Percentiles rank a stretch among this genome's conserved stretches.
These are phyloP conservation scores for Macrosteles quadrilineatus DNA, from an alignment of 1,140 invertebrate species.

Conservation along the genomic window DNA sequence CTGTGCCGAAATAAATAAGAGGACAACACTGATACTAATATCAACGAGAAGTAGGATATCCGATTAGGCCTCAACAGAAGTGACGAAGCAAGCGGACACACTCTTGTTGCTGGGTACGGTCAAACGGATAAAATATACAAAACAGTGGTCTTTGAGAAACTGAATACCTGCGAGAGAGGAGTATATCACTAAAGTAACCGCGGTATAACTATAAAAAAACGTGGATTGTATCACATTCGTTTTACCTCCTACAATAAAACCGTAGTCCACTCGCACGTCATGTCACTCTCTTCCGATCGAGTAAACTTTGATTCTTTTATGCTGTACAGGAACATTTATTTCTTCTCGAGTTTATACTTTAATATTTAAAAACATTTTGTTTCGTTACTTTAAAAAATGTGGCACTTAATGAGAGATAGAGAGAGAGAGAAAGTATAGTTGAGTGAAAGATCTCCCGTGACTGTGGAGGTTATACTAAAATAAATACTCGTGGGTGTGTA, in stretches of 20 bases:
- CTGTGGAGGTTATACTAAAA: constrained; percentile 32
- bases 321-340: constrained; percentile 42
- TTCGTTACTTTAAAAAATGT: constrained; percentile 42
- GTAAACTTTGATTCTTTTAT: constrained; percentile 40
- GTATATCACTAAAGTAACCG: too few species aligned
- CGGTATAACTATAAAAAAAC: constrained; percentile 33
- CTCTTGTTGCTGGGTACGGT: constrained; percentile 39
- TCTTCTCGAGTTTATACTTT: constrained; percentile 36
- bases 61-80: constrained; percentile 27
- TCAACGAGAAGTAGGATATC: constrained; percentile 21
- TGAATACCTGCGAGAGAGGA: constrained; percentile 38
- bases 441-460: constrained; percentile 17
- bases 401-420: constrained; percentile 43
- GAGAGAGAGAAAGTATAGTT: constrained; percentile 38
- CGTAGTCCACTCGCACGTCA: constrained; percentile 32
- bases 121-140: constrained; percentile 28
- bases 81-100: constrained; percentile 39
- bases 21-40: constrained; percentile 35
- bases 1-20: constrained; percentile 23
- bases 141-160: background rate
- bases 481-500: constrained; percentile 80
- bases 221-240: constrained; percentile 44
- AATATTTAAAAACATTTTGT: constrained; percentile 38
- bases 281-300: constrained; percentile 20
- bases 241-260: constrained; percentile 40